Evolutionary conservation across 2,113 vertebrate genomes (phyloP).

Genomic region (Callorhinus ursinus): DNA sequence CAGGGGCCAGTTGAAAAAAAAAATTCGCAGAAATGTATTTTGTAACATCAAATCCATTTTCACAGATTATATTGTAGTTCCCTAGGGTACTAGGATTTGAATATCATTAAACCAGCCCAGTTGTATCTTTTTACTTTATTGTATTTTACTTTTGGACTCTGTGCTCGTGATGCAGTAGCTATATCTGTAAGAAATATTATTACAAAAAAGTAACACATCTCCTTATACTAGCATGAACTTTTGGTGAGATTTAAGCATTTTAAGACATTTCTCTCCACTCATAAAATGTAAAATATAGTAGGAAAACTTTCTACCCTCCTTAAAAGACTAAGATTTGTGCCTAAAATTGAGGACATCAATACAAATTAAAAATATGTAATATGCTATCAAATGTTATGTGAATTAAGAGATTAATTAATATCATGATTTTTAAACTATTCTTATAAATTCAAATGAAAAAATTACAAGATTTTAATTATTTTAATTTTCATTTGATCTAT

Average conservation of each 20-base stretch:
- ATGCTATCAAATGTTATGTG: neutral
- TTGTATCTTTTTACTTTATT: neutral
- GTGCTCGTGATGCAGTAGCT: neutral
- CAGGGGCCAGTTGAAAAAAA: constrained; percentile 24
- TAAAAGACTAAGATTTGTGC: neutral
- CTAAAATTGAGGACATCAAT: neutral
- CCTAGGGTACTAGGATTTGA: neutral
- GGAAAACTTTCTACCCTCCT: neutral
- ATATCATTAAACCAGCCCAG: neutral
- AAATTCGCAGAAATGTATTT: neutral
- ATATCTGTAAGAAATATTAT: neutral
- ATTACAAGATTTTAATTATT: neutral
- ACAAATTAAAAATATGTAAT: neutral
- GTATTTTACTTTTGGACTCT: neutral
- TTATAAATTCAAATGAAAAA: neutral
- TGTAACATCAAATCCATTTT: constrained; percentile 38
- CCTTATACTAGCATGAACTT: neutral
- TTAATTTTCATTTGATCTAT: neutral
- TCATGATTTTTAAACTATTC: neutral
- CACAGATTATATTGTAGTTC: neutral
- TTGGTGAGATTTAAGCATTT: neutral
- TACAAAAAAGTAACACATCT: neutral
- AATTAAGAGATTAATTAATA: neutral
- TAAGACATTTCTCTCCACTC: neutral
- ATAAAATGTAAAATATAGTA: neutral